Percentiles rank a stretch among this genome's conserved stretches.
Conservation (phyloP, 2,113 vertebrate genomes). For the Cromileptes altivelis region DNA sequence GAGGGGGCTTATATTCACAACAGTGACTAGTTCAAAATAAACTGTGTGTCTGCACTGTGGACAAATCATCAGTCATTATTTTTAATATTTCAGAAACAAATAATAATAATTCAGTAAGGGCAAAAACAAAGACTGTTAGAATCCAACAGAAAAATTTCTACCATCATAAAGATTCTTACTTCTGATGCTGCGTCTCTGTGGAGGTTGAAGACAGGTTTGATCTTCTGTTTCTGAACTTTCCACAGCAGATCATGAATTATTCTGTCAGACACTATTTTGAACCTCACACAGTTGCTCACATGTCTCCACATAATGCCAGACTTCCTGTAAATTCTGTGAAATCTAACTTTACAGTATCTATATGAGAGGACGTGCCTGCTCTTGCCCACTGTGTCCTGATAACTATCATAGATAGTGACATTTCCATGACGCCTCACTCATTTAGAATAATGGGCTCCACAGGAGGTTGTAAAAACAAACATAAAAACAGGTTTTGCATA, state of each 20-base stretch:
- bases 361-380: background rate
- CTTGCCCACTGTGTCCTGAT: background rate
- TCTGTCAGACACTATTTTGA: slow-evolving; percentile 23
- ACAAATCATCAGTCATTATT: background rate
- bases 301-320: background rate
- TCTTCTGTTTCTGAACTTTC: slow-evolving; percentile 10
- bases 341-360: background rate
- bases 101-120: background rate
- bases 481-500: background rate
- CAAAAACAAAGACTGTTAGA: background rate
- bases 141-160: background rate
- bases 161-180: background rate
- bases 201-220: slow-evolving; percentile 8
- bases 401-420: background rate
- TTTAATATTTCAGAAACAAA: too few relatives aligned
- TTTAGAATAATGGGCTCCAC: background rate
- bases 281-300: background rate
- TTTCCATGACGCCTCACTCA: background rate
- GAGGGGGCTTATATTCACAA: background rate
- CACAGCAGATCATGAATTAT: slow-evolving; percentile 35
- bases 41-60: background rate
- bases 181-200: background rate
- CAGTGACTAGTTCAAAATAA: background rate
- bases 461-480: background rate
- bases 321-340: background rate